A percentile compares a stretch with the other conserved stretches of the same genome.
Conservation (phyloP, 2,888 invertebrate genomes). For the Yponomeuta cagnagella region DNA sequence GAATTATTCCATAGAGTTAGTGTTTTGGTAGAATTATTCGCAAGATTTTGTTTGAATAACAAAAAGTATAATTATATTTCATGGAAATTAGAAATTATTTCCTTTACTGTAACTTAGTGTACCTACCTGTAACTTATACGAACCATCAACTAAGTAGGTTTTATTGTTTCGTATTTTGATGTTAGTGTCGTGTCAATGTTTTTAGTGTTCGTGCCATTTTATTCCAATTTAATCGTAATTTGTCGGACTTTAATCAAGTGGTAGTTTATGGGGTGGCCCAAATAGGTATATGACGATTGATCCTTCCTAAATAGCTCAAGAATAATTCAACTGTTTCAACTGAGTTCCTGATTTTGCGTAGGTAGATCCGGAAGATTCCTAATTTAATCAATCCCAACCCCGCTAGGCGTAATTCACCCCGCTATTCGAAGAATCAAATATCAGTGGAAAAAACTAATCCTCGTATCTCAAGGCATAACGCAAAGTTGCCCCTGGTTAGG, state of each 20-base stretch:
- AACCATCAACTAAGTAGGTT: not conserved
- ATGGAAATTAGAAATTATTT: not conserved
- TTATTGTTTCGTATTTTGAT: constrained; percentile 15
- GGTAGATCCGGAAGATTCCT: too few relatives aligned
- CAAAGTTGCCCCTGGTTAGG: too few relatives aligned
- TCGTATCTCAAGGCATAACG: too few relatives aligned
- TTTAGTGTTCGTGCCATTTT: constrained; percentile 7
- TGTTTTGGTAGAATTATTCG: not conserved
- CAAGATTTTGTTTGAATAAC: not conserved
- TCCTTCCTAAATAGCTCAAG: not conserved
- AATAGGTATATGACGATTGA: not conserved
- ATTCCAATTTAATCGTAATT: constrained; percentile 13
- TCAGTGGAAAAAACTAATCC: too few relatives aligned
- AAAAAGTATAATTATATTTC: not conserved
- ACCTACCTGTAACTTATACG: not conserved
- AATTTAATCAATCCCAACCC: too few relatives aligned
- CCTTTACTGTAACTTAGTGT: not conserved
- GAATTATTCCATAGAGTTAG: constrained; percentile 14
- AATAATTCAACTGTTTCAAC: too few relatives aligned
- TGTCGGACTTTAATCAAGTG: not conserved
- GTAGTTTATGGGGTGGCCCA: not conserved
- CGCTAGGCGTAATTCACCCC: too few relatives aligned
- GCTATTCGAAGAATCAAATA: too few relatives aligned
- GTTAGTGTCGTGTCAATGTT: constrained; percentile 13
- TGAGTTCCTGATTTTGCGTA: too few relatives aligned